Evolutionary conservation across 92 coral and sea anemone species (phyloP), one percentile per base, ranked within the genome.

Genomic region (Nematostella vectensis): DNA sequence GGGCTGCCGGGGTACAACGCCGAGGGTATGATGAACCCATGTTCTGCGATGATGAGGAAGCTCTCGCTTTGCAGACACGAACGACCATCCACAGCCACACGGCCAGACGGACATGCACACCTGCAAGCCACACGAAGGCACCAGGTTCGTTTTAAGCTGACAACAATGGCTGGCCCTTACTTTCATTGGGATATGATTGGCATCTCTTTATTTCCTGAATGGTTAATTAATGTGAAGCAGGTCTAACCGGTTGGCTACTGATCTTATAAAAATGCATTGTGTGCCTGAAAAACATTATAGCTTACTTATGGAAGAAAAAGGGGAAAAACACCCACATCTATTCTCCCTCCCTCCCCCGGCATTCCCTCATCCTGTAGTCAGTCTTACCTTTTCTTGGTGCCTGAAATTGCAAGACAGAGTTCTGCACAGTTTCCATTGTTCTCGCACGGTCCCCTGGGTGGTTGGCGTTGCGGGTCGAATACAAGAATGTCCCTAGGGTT

Each of bases 51-150:
- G 47, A 87, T 68, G 11, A 91, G 62, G 50, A 77, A 70, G 37
- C 76, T 76, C 19, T 77, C 37, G 3, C 63, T 65, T 13, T 56
- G 47, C 15, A 69, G 37, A 30, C 98, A 91, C 21, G 83, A 74
- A 20, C 27, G 66, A 11, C 68, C 79, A 58, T 91, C 91, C 8
- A 54, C 39, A 11, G 78, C 85, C 1, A 74, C 63, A 29, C 72
- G 76, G 6, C 95, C 93, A 18, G 68, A 75, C 1, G 79, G 67
- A 56, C 98, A 91, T 0, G 71, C 75, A 58, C 98, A 91, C 70
- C 98, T 91, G 54, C 40, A 33, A n/a, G n/a, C n/a, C n/a, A n/a
- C n/a, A n/a, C n/a, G n/a, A n/a, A n/a, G n/a, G n/a, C n/a, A n/a
- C n/a, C n/a, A n/a, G n/a, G n/a, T n/a, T n/a, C n/a, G n/a, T n/a